Percentiles rank a stretch among this genome's conserved stretches.
These are phyloP conservation scores for Ormyrus nitidulus DNA, from an alignment of 2,888 invertebrate species.

Conservation along the genomic window DNA sequence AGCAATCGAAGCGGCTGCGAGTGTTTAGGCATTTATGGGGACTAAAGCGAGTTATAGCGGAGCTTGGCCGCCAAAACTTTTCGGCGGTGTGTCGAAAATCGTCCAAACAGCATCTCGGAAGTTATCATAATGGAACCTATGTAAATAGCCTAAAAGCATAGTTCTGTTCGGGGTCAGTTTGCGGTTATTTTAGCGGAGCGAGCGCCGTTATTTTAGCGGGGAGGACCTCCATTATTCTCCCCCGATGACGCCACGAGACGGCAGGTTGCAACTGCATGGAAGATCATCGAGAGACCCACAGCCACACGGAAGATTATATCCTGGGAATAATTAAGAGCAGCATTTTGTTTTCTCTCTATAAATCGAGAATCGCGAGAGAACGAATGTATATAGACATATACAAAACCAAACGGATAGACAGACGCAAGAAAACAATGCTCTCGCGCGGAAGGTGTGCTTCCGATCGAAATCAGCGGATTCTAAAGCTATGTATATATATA, in stretches of 20 bases:
- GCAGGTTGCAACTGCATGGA: neutral
- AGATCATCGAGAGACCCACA: conserved; percentile 33
- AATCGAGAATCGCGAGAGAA: neutral
- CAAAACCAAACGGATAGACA: conserved; percentile 74
- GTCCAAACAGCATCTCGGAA: conserved; percentile 48
- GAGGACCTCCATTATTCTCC: too few relatives aligned
- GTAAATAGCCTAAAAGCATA: conserved; percentile 54
- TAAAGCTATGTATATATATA: neutral
- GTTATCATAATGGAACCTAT: conserved; percentile 50
- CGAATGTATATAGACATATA: too few relatives aligned
- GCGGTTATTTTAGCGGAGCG: conserved; percentile 26
- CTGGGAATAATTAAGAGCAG: neutral
- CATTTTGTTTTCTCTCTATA: neutral
- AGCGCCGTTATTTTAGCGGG: too few relatives aligned
- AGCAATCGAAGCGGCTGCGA: neutral
- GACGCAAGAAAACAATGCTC: conserved; percentile 63
- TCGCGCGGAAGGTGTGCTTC: conserved; percentile 9
- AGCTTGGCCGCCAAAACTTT: conserved; percentile 30
- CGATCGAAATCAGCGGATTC: conserved; percentile 29
- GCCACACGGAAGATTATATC: conserved; percentile 39
- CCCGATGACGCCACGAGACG: too few relatives aligned
- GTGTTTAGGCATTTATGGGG: conserved; percentile 12
- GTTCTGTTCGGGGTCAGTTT: conserved; percentile 49
- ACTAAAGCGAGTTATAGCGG: conserved; percentile 14
- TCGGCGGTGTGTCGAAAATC: conserved; percentile 36